These are phyloP conservation scores for Tamandua tetradactyla DNA, from an alignment of 2,797 vertebrate genomes.

Conservation along the genomic window DNA sequence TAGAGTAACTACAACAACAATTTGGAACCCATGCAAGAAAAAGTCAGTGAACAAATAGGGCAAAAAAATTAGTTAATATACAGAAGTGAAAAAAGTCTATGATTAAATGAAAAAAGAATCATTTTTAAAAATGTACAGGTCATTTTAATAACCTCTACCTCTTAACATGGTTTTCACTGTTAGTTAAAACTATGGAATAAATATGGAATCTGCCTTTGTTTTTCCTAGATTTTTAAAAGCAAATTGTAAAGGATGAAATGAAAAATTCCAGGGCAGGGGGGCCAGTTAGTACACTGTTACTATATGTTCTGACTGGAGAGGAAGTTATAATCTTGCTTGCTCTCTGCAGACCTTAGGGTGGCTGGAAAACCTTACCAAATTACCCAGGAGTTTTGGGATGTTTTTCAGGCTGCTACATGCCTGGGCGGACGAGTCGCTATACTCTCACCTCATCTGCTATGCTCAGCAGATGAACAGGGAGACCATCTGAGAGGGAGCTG, in stretches of 20 bases:
- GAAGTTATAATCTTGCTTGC: not conserved
- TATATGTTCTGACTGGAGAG: not conserved
- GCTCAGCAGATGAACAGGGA: slow-evolving; percentile 86
- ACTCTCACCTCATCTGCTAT: slow-evolving; percentile 74
- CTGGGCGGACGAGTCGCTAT: not conserved
- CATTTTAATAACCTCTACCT: not conserved
- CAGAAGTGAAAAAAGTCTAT: not conserved
- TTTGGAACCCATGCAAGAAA: not conserved
- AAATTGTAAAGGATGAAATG: not conserved
- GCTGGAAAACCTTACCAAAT: not conserved
- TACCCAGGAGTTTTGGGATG: not conserved
- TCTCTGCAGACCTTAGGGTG: not conserved
- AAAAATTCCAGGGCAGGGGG: not conserved
- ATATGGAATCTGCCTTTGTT: not conserved
- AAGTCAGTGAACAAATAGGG: not conserved
- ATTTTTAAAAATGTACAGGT: not conserved
- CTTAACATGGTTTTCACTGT: not conserved
- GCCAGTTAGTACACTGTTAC: not conserved
- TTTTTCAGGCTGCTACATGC: not conserved
- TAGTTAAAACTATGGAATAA: not conserved
- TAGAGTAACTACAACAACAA: not conserved
- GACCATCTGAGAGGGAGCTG: slow-evolving; percentile 92
- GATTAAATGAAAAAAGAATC: not conserved
- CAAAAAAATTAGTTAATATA: not conserved
- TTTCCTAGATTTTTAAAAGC: not conserved